Conservation (phyloP, 2,797 vertebrate genomes). For the Bradypodion pumilum region DNA sequence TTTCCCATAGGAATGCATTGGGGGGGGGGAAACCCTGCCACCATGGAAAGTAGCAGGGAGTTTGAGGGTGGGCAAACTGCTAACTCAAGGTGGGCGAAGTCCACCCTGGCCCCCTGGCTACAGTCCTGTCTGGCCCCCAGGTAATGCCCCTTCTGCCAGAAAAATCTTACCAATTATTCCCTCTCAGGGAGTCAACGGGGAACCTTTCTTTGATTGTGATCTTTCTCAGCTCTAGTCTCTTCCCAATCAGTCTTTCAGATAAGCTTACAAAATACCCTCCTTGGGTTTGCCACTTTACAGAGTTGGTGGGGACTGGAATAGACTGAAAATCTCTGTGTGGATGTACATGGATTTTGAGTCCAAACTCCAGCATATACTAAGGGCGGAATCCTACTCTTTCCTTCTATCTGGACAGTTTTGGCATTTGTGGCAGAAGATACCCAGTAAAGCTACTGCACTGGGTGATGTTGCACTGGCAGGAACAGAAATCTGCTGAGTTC, state of each 20-base stretch:
- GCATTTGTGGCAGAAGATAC: neutral
- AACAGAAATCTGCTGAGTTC: too few relatives aligned
- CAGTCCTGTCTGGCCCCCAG: too few relatives aligned
- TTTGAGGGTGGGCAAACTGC: too few relatives aligned
- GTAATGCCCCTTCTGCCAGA: neutral
- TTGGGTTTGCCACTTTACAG: too few relatives aligned
- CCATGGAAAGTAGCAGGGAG: too few relatives aligned
- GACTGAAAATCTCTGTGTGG: neutral
- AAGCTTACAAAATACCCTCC: neutral
- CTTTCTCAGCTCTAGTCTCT: neutral
- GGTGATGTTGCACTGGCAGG: too few relatives aligned
- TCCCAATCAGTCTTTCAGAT: neutral
- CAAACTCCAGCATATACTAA: neutral
- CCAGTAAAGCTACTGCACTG: too few relatives aligned
- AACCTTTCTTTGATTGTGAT: neutral
- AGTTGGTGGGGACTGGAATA: neutral
- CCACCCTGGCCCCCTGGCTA: too few relatives aligned
- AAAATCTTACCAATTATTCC: neutral
- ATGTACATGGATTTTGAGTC: neutral
- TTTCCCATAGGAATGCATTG: too few relatives aligned
- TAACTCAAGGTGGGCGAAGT: too few relatives aligned
- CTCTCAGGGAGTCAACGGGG: neutral
- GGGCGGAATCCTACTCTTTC: neutral
- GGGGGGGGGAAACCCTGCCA: too few relatives aligned
- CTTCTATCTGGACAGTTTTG: neutral